These are phyloP conservation scores for Pangasius larnaudii DNA, from an alignment of 2,797 vertebrate species.

Conservation along the genomic window DNA sequence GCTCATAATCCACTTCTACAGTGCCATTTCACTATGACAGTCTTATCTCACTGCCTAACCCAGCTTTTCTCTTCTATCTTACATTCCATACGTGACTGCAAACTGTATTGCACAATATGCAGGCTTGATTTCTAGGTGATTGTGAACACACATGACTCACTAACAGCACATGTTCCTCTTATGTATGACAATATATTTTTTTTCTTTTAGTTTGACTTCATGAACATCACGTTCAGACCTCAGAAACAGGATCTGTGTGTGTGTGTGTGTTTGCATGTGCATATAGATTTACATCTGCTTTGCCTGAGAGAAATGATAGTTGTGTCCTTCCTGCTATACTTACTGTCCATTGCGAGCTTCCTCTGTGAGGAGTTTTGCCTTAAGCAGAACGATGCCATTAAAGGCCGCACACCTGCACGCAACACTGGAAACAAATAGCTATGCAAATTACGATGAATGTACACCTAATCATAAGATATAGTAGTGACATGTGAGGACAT, in stretches of 20 bases:
- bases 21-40: background rate
- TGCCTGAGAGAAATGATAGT: conserved; percentile 18
- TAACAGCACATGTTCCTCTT: background rate
- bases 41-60: background rate
- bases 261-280: conserved; percentile 15
- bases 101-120: background rate
- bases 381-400: background rate
- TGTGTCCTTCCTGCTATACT: conserved; percentile 1
- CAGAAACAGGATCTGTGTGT: conserved; percentile 26
- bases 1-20: conserved; percentile 11
- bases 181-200: background rate
- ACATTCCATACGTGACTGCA: background rate
- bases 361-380: conserved; percentile 12
- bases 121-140: background rate
- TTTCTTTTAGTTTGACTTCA: background rate
- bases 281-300: conserved; percentile 4
- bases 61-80: background rate
- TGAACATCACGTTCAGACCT: conserved; percentile 1
- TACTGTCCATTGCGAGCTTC: background rate
- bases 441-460: background rate
- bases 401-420: background rate
- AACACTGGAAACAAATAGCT: background rate
- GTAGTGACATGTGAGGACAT: background rate
- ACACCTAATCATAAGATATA: background rate
- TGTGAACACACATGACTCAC: background rate